Evolutionary conservation across 2,113 vertebrate species (phyloP), one percentile per base, ranked within the genome.

Genomic region (Syngnathoides biaculeatus): DNA sequence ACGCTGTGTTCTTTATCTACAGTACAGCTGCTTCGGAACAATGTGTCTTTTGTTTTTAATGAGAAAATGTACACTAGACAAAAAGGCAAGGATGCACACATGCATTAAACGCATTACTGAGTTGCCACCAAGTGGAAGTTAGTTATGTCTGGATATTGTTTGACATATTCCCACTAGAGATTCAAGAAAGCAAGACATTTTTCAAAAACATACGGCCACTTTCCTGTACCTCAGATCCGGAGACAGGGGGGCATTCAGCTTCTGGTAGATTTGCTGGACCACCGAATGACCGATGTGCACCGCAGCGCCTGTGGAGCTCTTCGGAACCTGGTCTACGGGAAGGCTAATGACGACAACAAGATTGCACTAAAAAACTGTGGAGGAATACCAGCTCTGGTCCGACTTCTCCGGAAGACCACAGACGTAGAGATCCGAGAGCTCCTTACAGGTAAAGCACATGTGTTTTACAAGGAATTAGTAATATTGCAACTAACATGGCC

Each of bases 341-440:
- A 98, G 64, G 96, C 94, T 78, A 99, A 99, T 0, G 97, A 98
- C 0, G 97, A 98, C 86, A 99, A 99, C 92, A 99, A 99, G 91
- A 96, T 99, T 6, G 93, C 97, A 72, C 91, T 98, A 86, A 98
- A 98, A 85, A 98, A 97, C 92, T 98, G 96, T 39, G 96, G 95
- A 0, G 97, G 97, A 39, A 98, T 99, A 68, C 96, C 97, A 0
- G 95, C 95, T 8, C 90, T 99, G 80, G 97, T 98, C 72, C 93
- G 97, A 59, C 89, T 99, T 67, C 95, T 99, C 13, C 94, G 96
- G 62, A 99, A 99, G 90, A 94, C 95, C 42, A 93, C 94, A 2
- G 97, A 98, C 64, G 89, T 98, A 88, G 97, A 99, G 93, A 98
- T 98, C 85, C 91, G 95, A 82, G 97, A 99, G 87, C 91, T 99